Conservation (phyloP, 2,113 vertebrate species). For the Uropsilus gracilis region DNA sequence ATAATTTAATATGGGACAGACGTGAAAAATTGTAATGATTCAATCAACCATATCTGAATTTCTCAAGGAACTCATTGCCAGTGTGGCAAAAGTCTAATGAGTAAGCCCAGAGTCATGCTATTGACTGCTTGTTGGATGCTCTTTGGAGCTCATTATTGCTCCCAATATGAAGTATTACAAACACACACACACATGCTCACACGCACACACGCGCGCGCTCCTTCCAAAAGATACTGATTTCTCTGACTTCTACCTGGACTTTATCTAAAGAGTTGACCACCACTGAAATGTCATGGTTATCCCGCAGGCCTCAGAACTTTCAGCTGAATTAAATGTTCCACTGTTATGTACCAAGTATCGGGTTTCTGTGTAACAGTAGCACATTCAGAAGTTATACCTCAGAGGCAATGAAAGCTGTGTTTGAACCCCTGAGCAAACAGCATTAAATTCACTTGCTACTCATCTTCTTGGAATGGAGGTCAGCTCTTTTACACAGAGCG, state of each 20-base stretch:
- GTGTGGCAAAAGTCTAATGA: background rate
- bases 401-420: background rate
- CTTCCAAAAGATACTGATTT: background rate
- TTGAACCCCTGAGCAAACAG: conserved; percentile 42
- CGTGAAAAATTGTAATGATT: background rate
- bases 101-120: background rate
- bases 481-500: conserved; percentile 78
- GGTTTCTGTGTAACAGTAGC: background rate
- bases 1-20: background rate
- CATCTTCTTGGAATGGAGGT: conserved; percentile 70
- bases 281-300: background rate
- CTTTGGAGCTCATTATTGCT: background rate
- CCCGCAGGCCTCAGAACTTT: background rate
- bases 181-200: no score
- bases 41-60: background rate
- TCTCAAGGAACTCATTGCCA: background rate
- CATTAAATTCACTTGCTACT: conserved; percentile 42
- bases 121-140: background rate
- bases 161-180: background rate
- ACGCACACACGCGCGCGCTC: background rate
- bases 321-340: background rate
- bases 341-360: background rate
- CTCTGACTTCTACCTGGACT: background rate
- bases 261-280: background rate
- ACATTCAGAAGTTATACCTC: conserved; percentile 35